These are phyloP conservation scores for Neostethus bicornis DNA, from an alignment of 2,797 vertebrate species.

Conservation along the genomic window DNA sequence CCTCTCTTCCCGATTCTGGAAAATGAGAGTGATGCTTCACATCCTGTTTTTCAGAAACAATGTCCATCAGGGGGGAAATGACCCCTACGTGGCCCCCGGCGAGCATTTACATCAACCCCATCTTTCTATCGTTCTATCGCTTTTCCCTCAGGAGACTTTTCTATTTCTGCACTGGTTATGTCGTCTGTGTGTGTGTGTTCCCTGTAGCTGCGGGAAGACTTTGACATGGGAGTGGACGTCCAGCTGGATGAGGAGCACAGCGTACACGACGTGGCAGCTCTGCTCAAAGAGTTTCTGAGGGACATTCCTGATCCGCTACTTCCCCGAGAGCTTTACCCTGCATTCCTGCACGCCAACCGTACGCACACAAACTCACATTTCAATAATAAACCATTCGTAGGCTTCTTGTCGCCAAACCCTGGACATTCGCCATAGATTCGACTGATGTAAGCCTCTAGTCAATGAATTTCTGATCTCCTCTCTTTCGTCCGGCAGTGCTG, in stretches of 20 bases:
- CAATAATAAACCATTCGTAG: background rate
- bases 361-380: constrained; percentile 25
- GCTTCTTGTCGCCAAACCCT: too few relatives aligned
- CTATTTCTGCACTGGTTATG: background rate
- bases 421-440: too few relatives aligned
- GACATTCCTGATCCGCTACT: constrained; percentile 90
- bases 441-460: too few relatives aligned
- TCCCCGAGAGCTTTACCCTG: constrained; percentile 86
- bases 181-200: background rate
- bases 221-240: constrained; percentile 85
- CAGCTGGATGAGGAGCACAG: constrained; percentile 87
- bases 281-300: constrained; percentile 91
- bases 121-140: background rate
- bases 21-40: constrained; percentile 23
- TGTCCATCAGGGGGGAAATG: constrained; percentile 5
- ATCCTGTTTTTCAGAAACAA: constrained; percentile 55
- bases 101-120: background rate
- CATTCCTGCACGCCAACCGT: constrained; percentile 90
- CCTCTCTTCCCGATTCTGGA: background rate
- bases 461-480: background rate
- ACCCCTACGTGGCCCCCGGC: background rate
- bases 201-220: constrained; percentile 87
- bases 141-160: constrained; percentile 1
- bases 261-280: constrained; percentile 90
- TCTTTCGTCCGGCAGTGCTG: constrained; percentile 69